Evolutionary conservation across 2,797 vertebrate genomes (phyloP).

Genomic region (Eleutherodactylus coqui): DNA sequence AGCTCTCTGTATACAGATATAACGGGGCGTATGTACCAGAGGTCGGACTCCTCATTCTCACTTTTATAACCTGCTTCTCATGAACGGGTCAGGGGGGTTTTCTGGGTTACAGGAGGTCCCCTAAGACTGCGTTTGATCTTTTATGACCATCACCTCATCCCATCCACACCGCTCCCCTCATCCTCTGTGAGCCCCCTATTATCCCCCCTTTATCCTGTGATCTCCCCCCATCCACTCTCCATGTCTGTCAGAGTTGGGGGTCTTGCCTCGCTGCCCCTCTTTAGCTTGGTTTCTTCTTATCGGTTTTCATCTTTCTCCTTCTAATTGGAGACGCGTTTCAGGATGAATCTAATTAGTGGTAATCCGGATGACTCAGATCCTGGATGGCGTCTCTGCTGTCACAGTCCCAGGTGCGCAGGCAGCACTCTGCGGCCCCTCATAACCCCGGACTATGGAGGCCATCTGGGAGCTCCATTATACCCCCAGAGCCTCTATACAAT

Average conservation of each 20-base stretch:
- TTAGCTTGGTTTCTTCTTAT: conserved; percentile 24
- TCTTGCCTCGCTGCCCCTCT: too few species aligned
- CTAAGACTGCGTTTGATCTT: too few species aligned
- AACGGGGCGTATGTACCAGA: too few species aligned
- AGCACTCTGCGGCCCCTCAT: not conserved
- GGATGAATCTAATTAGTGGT: conserved; percentile 19
- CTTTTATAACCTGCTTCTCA: too few species aligned
- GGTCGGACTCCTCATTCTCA: too few species aligned
- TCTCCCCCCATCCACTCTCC: too few species aligned
- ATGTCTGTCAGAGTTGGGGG: too few species aligned
- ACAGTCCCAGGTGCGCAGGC: not conserved
- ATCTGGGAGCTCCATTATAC: not conserved
- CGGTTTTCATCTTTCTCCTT: not conserved
- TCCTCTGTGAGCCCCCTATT: not conserved
- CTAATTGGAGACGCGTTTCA: too few species aligned
- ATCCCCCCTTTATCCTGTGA: not conserved
- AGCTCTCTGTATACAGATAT: too few species aligned
- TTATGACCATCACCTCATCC: too few species aligned
- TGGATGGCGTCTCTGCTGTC: not conserved
- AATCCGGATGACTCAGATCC: not conserved
- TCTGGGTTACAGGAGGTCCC: not conserved
- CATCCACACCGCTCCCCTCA: not conserved
- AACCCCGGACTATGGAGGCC: too few species aligned
- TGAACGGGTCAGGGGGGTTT: too few species aligned
- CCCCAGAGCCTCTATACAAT: not conserved